Evolutionary conservation across 2,113 vertebrate genomes (phyloP).

Genomic region (Struthidea cinerea): DNA sequence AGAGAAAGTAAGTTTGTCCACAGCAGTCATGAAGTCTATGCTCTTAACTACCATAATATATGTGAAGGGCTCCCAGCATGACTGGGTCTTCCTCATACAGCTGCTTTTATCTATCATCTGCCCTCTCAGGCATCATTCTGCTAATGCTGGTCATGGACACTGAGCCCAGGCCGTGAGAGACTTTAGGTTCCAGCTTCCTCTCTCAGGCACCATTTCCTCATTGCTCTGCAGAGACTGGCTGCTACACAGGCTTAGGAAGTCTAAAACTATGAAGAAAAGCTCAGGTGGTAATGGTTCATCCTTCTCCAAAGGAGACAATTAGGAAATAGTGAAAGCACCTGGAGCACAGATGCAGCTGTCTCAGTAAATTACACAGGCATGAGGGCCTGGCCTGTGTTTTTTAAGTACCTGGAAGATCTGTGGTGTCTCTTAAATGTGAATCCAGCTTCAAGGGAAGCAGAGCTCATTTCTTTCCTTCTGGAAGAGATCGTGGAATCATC

Average conservation of each 20-base stretch:
- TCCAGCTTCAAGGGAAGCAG: background rate
- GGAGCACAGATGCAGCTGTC: background rate
- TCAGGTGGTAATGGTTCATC: background rate
- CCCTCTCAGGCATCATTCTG: background rate
- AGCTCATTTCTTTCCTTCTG: background rate
- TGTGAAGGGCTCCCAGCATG: background rate
- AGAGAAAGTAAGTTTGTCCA: background rate
- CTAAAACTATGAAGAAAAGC: background rate
- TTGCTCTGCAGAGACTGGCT: background rate
- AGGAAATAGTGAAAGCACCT: background rate
- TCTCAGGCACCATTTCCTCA: background rate
- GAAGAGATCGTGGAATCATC: background rate
- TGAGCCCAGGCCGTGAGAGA: background rate
- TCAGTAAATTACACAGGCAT: background rate
- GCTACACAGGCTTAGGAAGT: background rate
- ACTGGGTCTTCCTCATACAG: background rate
- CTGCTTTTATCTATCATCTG: background rate
- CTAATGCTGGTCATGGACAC: background rate
- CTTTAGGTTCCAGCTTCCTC: background rate
- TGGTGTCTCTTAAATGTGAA: background rate
- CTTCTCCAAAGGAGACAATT: background rate
- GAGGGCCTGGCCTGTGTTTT: background rate
- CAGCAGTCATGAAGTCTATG: background rate
- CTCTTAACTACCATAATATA: background rate
- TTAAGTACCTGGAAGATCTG: background rate